phyloP scores from a whole-genome alignment of 2,113 vertebrate species.

The Muntiacus muntjak region DNA sequence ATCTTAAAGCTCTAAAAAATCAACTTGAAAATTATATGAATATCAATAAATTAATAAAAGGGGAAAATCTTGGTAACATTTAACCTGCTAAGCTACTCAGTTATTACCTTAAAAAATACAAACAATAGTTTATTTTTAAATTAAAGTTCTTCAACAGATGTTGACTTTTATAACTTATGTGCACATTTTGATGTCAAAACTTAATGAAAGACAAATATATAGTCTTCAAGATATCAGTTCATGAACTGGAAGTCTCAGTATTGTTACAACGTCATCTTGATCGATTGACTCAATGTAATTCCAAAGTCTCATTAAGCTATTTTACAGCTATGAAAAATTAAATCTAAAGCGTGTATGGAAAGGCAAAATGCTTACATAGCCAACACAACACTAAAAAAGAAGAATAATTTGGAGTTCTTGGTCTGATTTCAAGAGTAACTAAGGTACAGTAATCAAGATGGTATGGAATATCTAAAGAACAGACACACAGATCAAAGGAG shows the following conservation, averaged over 20 bases:
- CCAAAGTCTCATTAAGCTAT: not conserved
- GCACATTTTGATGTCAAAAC: slow-evolving; percentile 47
- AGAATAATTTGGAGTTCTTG: not conserved
- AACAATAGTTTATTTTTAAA: not conserved
- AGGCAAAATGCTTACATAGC: not conserved
- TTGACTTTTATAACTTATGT: not conserved
- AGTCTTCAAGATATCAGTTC: slow-evolving; percentile 28
- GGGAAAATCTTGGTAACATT: not conserved
- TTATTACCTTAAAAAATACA: not conserved
- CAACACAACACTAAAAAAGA: not conserved
- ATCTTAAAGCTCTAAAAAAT: not conserved
- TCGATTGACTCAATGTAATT: not conserved
- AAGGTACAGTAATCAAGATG: not conserved
- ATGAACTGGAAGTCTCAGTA: not conserved
- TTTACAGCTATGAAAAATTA: not conserved
- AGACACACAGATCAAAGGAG: not conserved
- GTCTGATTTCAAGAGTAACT: not conserved
- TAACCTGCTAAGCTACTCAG: not conserved
- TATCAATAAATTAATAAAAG: not conserved
- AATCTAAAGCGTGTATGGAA: not conserved
- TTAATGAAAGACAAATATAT: slow-evolving; percentile 52
- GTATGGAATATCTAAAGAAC: not conserved
- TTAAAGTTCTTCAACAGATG: not conserved
- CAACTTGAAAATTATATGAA: not conserved
- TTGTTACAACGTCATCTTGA: not conserved